phyloP scores from a whole-genome alignment of 1,140 invertebrate species.

The Nautilus pompilius region DNA sequence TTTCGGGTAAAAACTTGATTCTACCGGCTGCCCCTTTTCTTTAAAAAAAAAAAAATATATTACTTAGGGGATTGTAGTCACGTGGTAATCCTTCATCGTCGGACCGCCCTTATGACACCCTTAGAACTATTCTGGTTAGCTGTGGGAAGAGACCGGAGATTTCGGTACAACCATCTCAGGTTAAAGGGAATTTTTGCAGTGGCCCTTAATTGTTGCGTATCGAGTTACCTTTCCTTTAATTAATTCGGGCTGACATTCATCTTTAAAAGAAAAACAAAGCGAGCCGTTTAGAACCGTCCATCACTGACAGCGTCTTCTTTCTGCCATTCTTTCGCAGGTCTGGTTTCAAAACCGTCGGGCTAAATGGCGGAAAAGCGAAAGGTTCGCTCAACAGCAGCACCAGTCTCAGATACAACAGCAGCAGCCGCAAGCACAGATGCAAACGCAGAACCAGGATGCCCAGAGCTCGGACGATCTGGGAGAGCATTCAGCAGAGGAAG shows the following conservation, averaged over 20 bases:
- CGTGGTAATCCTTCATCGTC: too few species aligned
- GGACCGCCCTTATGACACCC: too few species aligned
- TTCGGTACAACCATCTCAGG: conserved; percentile 10
- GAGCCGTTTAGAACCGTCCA: conserved; percentile 17
- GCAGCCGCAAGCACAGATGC: background rate
- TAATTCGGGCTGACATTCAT: conserved; percentile 19
- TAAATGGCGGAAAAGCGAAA: conserved; percentile 87
- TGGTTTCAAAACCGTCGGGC: conserved; percentile 99
- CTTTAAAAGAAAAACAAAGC: conserved; percentile 25
- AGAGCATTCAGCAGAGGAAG: conserved; percentile 14
- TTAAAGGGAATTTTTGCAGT: conserved; percentile 7
- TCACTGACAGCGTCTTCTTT: background rate
- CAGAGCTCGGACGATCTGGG: conserved; percentile 4
- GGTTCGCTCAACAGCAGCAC: conserved; percentile 58
- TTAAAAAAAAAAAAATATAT: too few species aligned
- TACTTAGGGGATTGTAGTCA: too few species aligned
- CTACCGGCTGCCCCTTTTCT: too few species aligned
- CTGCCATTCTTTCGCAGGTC: conserved; percentile 67
- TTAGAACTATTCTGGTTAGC: too few species aligned
- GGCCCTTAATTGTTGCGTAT: conserved; percentile 19
- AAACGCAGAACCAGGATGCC: conserved; percentile 3
- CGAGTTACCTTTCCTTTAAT: conserved; percentile 19
- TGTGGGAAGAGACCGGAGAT: conserved; percentile 3
- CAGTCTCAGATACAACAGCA: conserved; percentile 56
- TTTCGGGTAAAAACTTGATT: too few species aligned